Evolutionary conservation across 1,140 invertebrate species (phyloP).

Genomic region (Armadillidium nasatum): DNA sequence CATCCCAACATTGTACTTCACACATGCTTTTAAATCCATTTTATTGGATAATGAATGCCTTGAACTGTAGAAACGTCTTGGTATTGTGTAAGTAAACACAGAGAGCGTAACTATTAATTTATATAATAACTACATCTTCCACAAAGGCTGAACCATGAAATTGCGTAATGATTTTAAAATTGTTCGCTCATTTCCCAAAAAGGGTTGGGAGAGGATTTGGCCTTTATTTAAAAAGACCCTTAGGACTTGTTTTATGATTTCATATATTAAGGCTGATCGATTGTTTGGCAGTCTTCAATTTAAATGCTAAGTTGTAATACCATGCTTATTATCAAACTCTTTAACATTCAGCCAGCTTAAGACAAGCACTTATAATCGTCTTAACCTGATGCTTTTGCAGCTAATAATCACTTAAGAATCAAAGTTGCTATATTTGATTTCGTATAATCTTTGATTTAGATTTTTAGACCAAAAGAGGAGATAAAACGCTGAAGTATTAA

Average conservation of each 20-base stretch:
- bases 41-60: slow-evolving; percentile 10
- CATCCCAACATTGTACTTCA: slow-evolving; percentile 7
- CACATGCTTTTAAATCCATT: background rate
- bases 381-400: slow-evolving; percentile 8
- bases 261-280: slow-evolving; percentile 4
- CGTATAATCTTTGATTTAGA: background rate
- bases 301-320: slow-evolving; percentile 12
- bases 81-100: slow-evolving; percentile 13
- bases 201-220: background rate
- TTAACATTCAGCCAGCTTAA: slow-evolving; percentile 1
- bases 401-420: slow-evolving; percentile 10
- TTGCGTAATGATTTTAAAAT: background rate
- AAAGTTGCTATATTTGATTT: slow-evolving; percentile 6
- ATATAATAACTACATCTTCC: slow-evolving; percentile 4
- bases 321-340: slow-evolving; percentile 8
- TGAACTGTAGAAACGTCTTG: background rate
- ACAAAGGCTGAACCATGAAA: background rate
- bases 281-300: slow-evolving; percentile 5
- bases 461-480: background rate
- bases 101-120: slow-evolving; percentile 2
- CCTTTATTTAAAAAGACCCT: background rate
- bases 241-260: background rate
- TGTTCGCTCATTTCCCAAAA: background rate
- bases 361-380: background rate
- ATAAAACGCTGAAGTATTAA: background rate